Conservation (phyloP, 2,113 vertebrate genomes). For the Myocastor coypus region DNA sequence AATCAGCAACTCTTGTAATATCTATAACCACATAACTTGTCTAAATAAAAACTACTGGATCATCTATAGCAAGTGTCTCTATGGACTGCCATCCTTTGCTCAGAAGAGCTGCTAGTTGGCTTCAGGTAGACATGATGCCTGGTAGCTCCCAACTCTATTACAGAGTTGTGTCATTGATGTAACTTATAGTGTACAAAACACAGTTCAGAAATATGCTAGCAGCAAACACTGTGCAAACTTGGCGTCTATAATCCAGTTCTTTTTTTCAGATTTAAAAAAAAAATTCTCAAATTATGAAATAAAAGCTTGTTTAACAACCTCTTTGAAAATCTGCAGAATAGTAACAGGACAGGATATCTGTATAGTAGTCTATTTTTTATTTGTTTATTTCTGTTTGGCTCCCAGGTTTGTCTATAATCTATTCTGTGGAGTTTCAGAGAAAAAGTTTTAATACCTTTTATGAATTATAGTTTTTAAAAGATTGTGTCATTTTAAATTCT, state of each 20-base stretch:
- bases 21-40: neutral
- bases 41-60: neutral
- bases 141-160: neutral
- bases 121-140: neutral
- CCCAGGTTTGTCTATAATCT: neutral
- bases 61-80: neutral
- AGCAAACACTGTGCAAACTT: neutral
- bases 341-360: neutral
- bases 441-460: neutral
- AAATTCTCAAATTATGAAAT: slow-evolving; percentile 69
- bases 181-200: slow-evolving; percentile 12
- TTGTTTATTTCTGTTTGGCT: neutral
- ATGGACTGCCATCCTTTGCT: neutral
- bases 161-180: neutral
- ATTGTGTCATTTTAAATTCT: neutral
- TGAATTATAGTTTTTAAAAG: slow-evolving; percentile 42
- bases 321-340: slow-evolving; percentile 69
- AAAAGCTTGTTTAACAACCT: slow-evolving; percentile 61
- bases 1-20: slow-evolving; percentile 11
- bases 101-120: slow-evolving; percentile 31
- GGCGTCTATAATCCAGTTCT: slow-evolving; percentile 7
- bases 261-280: neutral
- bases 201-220: slow-evolving; percentile 32
- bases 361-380: neutral
- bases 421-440: neutral